Conservation (phyloP, 1,140 invertebrate species). For the Mactra quadrangularis region DNA sequence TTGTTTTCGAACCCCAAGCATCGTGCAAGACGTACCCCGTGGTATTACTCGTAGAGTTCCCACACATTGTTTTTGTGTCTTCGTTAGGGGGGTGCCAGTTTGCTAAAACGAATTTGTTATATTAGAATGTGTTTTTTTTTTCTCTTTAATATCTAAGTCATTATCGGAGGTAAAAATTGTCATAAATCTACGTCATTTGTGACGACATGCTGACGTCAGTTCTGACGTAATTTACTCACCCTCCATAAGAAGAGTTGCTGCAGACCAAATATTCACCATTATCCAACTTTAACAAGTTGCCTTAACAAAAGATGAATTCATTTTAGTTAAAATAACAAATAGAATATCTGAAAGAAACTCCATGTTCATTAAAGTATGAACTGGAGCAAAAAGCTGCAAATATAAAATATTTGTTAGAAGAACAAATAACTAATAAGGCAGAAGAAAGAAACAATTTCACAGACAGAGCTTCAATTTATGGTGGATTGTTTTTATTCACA, state of each 20-base stretch:
- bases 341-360: no score
- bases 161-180: slow-evolving; percentile 14
- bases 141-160: slow-evolving; percentile 14
- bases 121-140: no score
- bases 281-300: slow-evolving; percentile 45
- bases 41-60: slow-evolving; percentile 63
- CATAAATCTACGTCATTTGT: slow-evolving; percentile 32
- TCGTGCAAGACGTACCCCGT: slow-evolving; percentile 81
- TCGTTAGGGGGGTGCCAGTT: slow-evolving; percentile 45
- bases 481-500: no score
- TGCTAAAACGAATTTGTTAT: slow-evolving; percentile 38
- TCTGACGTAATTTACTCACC: slow-evolving; percentile 52
- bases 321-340: slow-evolving; percentile 5
- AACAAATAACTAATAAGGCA: no score
- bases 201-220: slow-evolving; percentile 39
- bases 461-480: no score
- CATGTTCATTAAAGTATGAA: no score
- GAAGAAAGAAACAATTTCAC: no score
- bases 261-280: slow-evolving; percentile 61
- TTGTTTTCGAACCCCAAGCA: slow-evolving; percentile 46
- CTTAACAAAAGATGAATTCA: slow-evolving; percentile 55
- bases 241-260: slow-evolving; percentile 31
- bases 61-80: slow-evolving; percentile 49
- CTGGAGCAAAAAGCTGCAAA: no score
- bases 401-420: no score